Percentiles rank a stretch among this genome's conserved stretches.
Evolutionary conservation across 1,140 invertebrate genomes (phyloP).

Genomic region (Eufriesea mexicana): DNA sequence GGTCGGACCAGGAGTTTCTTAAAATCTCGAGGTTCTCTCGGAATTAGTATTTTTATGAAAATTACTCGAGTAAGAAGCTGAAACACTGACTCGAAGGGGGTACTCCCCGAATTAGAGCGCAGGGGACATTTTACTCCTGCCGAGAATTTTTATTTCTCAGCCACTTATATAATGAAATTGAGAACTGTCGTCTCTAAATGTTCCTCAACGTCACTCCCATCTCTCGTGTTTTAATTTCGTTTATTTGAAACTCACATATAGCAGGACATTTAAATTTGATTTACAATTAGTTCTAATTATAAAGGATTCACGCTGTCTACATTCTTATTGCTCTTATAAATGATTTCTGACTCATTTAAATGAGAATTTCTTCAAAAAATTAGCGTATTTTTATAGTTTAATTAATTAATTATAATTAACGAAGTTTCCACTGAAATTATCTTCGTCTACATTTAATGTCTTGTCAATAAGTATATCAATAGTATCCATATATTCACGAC

Average conservation of each 20-base stretch:
- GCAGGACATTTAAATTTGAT: not conserved
- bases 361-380: too few relatives aligned
- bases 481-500: too few relatives aligned
- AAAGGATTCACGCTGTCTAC: too few relatives aligned
- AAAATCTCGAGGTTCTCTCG: not conserved
- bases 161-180: conserved; percentile 21
- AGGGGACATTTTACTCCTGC: not conserved
- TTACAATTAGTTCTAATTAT: not conserved
- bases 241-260: not conserved
- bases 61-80: conserved; percentile 10
- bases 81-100: not conserved
- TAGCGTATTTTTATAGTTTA: too few relatives aligned
- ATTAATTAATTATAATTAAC: too few relatives aligned
- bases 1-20: not conserved
- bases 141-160: not conserved
- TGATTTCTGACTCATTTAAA: too few relatives aligned
- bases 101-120: not conserved
- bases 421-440: too few relatives aligned
- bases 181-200: not conserved
- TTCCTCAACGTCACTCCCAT: not conserved
- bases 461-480: too few relatives aligned
- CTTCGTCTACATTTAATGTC: too few relatives aligned
- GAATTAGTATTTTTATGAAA: conserved; percentile 16
- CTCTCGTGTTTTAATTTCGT: not conserved
- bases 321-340: too few relatives aligned